A percentile compares a stretch with the other conserved stretches of the same genome.
phyloP scores from a whole-genome alignment of 2,797 vertebrate species.

The Sebastes umbrosus region DNA sequence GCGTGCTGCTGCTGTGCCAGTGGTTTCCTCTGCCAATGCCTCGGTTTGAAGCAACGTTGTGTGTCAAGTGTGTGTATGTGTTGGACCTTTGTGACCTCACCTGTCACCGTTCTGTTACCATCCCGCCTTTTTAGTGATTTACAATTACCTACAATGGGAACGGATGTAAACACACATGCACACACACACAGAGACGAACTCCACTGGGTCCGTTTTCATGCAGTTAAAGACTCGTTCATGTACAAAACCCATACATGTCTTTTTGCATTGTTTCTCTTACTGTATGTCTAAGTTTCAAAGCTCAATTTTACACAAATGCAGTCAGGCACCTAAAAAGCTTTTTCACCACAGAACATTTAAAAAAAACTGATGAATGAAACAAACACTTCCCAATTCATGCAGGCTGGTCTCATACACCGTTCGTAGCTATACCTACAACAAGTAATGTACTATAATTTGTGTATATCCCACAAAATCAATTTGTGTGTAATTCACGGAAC shows the following conservation, averaged over 20 bases:
- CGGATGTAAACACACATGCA: not conserved
- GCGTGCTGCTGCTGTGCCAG: not conserved
- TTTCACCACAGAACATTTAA: not conserved
- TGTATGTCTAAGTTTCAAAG: not conserved
- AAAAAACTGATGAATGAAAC: not conserved
- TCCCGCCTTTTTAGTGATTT: conserved; percentile 25
- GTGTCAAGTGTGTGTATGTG: not conserved
- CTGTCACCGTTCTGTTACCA: not conserved
- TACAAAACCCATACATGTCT: not conserved
- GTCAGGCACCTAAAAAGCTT: not conserved
- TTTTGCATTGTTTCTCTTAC: not conserved
- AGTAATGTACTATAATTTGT: too few relatives aligned
- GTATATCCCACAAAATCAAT: too few relatives aligned
- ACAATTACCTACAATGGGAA: not conserved
- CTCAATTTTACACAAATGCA: not conserved
- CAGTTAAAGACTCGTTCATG: not conserved
- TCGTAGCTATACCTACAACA: rapidly evolving
- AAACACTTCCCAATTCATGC: too few relatives aligned
- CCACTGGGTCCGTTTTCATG: not conserved
- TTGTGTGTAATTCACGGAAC: rapidly evolving
- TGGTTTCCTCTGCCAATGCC: conserved; percentile 15
- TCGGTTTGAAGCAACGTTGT: not conserved
- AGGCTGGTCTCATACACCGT: too few relatives aligned
- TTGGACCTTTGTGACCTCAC: not conserved
- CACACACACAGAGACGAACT: not conserved